Evolutionary conservation across 2,113 vertebrate genomes (phyloP), one percentile per base, ranked within the genome.

Genomic region (Pelecanoides urinatrix): DNA sequence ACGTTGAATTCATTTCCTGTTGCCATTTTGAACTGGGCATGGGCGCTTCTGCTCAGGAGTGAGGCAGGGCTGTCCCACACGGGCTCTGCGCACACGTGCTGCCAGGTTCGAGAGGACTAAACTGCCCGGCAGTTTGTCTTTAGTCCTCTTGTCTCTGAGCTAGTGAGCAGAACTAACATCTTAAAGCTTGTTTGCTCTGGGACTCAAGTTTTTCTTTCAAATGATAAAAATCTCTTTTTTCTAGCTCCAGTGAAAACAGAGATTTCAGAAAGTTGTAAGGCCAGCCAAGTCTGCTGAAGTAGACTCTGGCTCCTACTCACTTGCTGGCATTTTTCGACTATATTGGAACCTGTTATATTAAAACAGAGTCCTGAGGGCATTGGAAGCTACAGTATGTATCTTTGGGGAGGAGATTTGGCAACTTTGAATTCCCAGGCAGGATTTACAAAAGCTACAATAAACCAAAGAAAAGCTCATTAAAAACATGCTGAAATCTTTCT

Each of bases 401-500:
- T 70, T 66, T 84, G 76, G 75, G 87, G 91, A 94, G 86, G 49
- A 94, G 97, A 86, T 84, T 34, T 96, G 97, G 97, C 97, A 97
- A 78, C 53, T 84, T 86, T 21, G 14, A 59, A 5, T 76, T 96
- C 94, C 93, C 88, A 58, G 42, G 72, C 88, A 92, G 96, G 93
- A 77, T 97, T 97, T 97, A 74, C 78, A 73, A 94, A 97, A 96
- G 93, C 83, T 56, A 36, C 95, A 94, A 95, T 92, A 96, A 98
- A 97, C 88, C 93, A 95, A 97, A 95, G 86, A 85, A 91, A 98
- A 96, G 94, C 95, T 98, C 88, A 88, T 98, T 98, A 97, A 95
- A 97, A 91, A 85, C 81, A 53, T 2, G 10, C 88, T 90, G 90
- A 71, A 45, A n/a, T 83, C 91, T 83, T 71, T 95, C 72, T 72